These are phyloP conservation scores for Darevskia nairensis DNA, from an alignment of 2,797 vertebrate species.

Conservation along the genomic window DNA sequence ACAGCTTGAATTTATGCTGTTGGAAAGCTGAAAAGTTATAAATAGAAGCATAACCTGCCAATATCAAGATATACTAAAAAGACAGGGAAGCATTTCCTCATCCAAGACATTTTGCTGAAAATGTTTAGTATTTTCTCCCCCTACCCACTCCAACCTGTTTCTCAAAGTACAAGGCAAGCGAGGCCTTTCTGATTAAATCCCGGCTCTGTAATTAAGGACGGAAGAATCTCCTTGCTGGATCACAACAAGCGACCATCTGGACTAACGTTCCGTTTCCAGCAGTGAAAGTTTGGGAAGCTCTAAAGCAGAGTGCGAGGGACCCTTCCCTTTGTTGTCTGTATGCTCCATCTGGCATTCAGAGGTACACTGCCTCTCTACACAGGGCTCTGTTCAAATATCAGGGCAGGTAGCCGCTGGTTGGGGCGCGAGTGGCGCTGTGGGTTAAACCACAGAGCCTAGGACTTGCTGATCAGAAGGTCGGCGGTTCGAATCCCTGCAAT, in stretches of 20 bases:
- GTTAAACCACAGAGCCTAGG: no score
- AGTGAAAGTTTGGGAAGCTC: not conserved
- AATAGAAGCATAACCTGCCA: conserved; percentile 10
- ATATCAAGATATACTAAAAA: not conserved
- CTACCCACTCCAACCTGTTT: not conserved
- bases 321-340: not conserved
- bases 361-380: not conserved
- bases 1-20: conserved; percentile 14
- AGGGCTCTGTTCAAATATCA: not conserved
- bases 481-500: no score
- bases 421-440: no score
- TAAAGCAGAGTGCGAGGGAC: not conserved
- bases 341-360: not conserved
- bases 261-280: not conserved
- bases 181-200: not conserved
- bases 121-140: not conserved
- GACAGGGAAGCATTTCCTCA: not conserved
- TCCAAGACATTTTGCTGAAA: not conserved
- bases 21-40: conserved; percentile 2
- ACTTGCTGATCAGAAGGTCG: no score
- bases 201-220: not conserved
- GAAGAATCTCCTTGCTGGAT: not conserved
- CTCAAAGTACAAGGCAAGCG: not conserved
- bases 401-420: no score
- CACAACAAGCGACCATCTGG: not conserved